phyloP scores from a whole-genome alignment of 2,113 vertebrate species.

The Limanda limanda region DNA sequence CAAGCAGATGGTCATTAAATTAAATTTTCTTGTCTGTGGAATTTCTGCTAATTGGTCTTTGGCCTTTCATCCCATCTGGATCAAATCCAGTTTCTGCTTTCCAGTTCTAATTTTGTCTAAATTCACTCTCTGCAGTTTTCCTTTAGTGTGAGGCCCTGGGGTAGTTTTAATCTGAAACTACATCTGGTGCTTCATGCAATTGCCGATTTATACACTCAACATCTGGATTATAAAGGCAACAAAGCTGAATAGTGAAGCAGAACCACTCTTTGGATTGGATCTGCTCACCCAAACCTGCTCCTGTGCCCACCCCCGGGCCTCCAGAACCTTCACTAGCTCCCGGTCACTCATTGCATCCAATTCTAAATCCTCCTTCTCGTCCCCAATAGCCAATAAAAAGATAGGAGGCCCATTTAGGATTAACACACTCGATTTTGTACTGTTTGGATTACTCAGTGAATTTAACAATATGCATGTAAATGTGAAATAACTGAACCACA shows the following conservation, averaged over 20 bases:
- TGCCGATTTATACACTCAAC: slow-evolving; percentile 37
- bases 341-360: no score
- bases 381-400: no score
- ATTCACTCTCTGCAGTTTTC: slow-evolving; percentile 24
- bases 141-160: slow-evolving; percentile 10
- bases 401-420: not conserved
- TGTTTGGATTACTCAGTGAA: not conserved
- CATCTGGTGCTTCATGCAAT: slow-evolving; percentile 65
- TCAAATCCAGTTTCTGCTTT: slow-evolving; percentile 8
- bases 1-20: slow-evolving; percentile 18
- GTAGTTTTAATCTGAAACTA: slow-evolving; percentile 57
- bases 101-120: slow-evolving; percentile 6
- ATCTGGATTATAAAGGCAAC: slow-evolving; percentile 47
- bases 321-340: no score
- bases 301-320: no score
- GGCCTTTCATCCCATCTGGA: slow-evolving; percentile 12
- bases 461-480: not conserved
- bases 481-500: not conserved
- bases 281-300: no score
- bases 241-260: slow-evolving; percentile 20
- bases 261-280: slow-evolving; percentile 22
- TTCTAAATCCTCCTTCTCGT: no score
- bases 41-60: not conserved
- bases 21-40: not conserved
- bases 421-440: not conserved